Evolutionary conservation across 2,113 vertebrate species (phyloP).

Genomic region (Nansenia antarctica): DNA sequence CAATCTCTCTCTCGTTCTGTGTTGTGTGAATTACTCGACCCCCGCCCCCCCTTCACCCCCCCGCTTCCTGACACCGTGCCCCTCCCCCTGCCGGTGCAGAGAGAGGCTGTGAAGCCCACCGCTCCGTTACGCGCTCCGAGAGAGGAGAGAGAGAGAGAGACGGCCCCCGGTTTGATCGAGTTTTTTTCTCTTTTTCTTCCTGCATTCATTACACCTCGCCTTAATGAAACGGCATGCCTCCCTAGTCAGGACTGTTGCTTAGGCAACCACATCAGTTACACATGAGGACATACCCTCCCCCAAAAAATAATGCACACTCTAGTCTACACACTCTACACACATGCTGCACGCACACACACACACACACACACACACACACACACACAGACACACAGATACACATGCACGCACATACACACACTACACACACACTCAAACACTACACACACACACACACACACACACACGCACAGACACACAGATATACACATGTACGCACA

Average conservation of each 20-base stretch:
- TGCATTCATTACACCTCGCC: conserved; percentile 4
- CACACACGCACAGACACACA: neutral
- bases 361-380: neutral
- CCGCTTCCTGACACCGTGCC: neutral
- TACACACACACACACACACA: neutral
- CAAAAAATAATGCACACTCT: conserved; percentile 1
- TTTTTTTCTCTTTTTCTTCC: conserved; percentile 4
- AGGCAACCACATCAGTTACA: conserved; percentile 19
- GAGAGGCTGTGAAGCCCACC: neutral
- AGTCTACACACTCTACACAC: too few relatives aligned
- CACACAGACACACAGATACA: neutral
- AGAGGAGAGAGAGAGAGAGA: too few relatives aligned
- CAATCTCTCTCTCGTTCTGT: neutral
- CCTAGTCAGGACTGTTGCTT: conserved; percentile 18
- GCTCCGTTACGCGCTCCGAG: neutral
- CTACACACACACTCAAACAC: neutral
- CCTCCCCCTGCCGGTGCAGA: neutral
- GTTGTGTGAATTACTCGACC: too few relatives aligned
- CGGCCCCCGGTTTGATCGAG: conserved; percentile 2
- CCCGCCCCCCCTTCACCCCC: neutral
- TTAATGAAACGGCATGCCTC: conserved; percentile 27
- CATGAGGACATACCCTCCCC: conserved; percentile 1
- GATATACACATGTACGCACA: neutral
- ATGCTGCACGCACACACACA: neutral
- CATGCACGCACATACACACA: neutral